Evolutionary conservation across 2,888 invertebrate species (phyloP).

Genomic region (Phortica okadai): DNA sequence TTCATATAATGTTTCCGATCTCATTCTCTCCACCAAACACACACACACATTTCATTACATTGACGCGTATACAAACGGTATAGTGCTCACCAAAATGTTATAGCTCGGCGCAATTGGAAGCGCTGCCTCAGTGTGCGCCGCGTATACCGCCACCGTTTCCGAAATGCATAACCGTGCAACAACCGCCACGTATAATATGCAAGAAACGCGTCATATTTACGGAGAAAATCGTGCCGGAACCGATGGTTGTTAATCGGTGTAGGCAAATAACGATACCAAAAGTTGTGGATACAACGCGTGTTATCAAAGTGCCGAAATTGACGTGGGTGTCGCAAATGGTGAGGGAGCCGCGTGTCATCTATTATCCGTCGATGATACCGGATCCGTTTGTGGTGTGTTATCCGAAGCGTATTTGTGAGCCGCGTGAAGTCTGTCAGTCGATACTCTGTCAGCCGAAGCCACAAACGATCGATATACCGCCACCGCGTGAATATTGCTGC

Average conservation of each 20-base stretch:
- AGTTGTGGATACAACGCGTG: conserved; percentile 71
- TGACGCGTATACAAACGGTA: not conserved
- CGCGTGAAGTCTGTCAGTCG: conserved; percentile 72
- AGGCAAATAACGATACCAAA: conserved; percentile 72
- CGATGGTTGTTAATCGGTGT: conserved; percentile 72
- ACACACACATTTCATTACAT: conserved; percentile 31
- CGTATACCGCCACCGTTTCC: conserved; percentile 69
- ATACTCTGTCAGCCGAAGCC: conserved; percentile 74
- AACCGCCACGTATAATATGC: conserved; percentile 71
- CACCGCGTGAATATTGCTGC: conserved; percentile 72
- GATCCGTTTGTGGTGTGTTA: conserved; percentile 74
- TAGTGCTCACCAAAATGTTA: conserved; percentile 72
- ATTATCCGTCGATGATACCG: conserved; percentile 70
- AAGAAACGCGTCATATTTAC: conserved; percentile 74
- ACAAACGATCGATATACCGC: conserved; percentile 72
- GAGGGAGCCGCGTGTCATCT: conserved; percentile 72
- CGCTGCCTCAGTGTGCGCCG: conserved; percentile 72
- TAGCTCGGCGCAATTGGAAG: conserved; percentile 69
- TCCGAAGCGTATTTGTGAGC: conserved; percentile 71
- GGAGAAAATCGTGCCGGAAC: conserved; percentile 70
- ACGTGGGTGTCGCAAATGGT: conserved; percentile 73
- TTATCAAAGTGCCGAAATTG: conserved; percentile 70
- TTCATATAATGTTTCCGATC: not conserved
- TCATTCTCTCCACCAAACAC: not conserved
- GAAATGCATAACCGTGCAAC: conserved; percentile 73